A percentile compares a stretch with the other conserved stretches of the same genome.
Conservation (phyloP, 2,113 vertebrate species). For the Hippocampus mohnikei region DNA sequence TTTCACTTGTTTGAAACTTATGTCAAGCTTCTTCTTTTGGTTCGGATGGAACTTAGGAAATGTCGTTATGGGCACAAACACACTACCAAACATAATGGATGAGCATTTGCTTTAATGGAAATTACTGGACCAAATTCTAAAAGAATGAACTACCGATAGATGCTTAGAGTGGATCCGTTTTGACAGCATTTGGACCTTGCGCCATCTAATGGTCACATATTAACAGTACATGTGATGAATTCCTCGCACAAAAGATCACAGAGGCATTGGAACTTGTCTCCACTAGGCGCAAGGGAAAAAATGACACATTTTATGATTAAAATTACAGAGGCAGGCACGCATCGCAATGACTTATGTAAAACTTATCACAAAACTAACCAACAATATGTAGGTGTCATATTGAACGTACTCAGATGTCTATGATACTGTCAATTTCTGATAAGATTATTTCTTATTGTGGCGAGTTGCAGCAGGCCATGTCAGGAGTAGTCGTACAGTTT, state of each 20-base stretch:
- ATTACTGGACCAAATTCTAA: background rate
- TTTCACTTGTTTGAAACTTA: slow-evolving; percentile 35
- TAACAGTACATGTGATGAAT: slow-evolving; percentile 1
- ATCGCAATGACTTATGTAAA: too few species aligned
- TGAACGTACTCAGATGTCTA: too few species aligned
- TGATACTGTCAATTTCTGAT: too few species aligned
- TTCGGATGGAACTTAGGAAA: slow-evolving; percentile 43
- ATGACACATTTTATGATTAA: background rate
- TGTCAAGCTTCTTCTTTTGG: slow-evolving; percentile 43
- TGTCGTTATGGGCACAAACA: slow-evolving; percentile 6
- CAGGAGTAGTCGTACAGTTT: too few species aligned
- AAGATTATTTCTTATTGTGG: too few species aligned
- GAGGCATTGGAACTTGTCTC: background rate
- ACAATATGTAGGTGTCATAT: too few species aligned
- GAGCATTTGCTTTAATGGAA: background rate
- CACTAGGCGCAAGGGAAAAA: background rate
- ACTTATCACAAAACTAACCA: too few species aligned
- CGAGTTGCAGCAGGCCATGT: too few species aligned
- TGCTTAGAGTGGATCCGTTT: background rate
- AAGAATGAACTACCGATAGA: background rate
- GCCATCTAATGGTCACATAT: slow-evolving; percentile 44
- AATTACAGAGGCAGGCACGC: background rate
- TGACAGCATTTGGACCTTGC: slow-evolving; percentile 19
- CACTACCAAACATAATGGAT: background rate
- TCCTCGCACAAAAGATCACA: background rate